Base-by-base conservation (phyloP, 2,113 vertebrate species). In the Petrocephalus zakoni region DNA sequence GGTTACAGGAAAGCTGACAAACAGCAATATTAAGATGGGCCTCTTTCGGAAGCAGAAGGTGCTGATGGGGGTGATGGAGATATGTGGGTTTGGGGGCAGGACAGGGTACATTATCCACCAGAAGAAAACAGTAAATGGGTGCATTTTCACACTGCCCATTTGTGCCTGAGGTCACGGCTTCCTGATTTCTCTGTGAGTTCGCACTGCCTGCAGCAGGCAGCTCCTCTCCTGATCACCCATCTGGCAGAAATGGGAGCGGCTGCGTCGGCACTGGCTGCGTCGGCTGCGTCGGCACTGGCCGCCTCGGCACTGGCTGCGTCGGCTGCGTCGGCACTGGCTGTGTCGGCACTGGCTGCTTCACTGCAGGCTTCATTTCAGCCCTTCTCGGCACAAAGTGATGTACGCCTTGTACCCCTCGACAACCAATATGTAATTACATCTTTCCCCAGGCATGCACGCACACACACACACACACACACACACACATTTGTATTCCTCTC, bases 381-480 rank as follows among this genome's bases (percentile, higher is more conserved):
- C 0, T 61, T n/a, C 58, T 61, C 61, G 46, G 19, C 87, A 78
- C 13, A 49, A 52, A 47, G 47, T 52, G 21, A 46, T 22, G 34
- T 61, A 34, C 34, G 22, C 21, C 34, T 87, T n/a, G 9, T 87
- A 2, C 21, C 86, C 37, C 34, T 87, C n/a, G 15, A n/a, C 37
- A 64, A 64, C 56, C 86, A 87, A 87, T 64, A 64, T 19, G 86
- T 47, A 87, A 64, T 87, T 42, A 87, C 55, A 34, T 86, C 29
- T 21, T 55, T 42, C 52, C 52, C 17, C 52, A 56, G 52, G n/a
- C 1, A 2, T 29, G 5, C 15, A 1, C 5, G 37, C 17, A 7
- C 17, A 21, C 19, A 58, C 72, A 78, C 15, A 2, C 72, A 34
- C 5, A 34, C 29, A 75, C 4, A 72, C 64, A 72, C 8, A 64